phyloP scores from a whole-genome alignment of 2,888 invertebrate species.

The Ormyrus thymus region DNA sequence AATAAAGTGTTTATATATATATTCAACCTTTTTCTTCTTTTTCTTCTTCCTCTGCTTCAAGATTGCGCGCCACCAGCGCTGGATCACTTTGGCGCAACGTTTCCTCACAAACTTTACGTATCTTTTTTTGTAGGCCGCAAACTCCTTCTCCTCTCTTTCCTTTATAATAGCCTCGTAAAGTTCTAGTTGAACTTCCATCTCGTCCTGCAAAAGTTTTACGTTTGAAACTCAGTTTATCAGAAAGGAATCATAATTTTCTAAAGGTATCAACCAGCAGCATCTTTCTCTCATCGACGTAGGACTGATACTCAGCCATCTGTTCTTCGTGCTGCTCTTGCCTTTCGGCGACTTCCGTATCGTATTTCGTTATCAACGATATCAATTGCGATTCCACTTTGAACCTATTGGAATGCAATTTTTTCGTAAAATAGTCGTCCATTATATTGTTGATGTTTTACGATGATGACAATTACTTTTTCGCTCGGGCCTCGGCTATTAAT shows the following conservation, averaged over 20 bases:
- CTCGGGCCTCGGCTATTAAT: slow-evolving; percentile 53
- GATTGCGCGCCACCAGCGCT: slow-evolving; percentile 60
- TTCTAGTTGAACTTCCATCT: slow-evolving; percentile 56
- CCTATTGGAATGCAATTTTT: slow-evolving; percentile 37
- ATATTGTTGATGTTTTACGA: neutral
- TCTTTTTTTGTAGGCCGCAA: slow-evolving; percentile 42
- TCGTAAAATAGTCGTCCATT: neutral
- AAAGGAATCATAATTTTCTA: neutral
- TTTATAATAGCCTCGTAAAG: slow-evolving; percentile 51
- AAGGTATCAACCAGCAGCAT: slow-evolving; percentile 49
- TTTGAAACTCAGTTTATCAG: neutral
- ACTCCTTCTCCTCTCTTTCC: slow-evolving; percentile 51
- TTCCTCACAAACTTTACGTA: slow-evolving; percentile 50
- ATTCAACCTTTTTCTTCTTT: slow-evolving; percentile 37
- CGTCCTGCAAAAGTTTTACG: slow-evolving; percentile 49
- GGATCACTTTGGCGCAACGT: slow-evolving; percentile 59
- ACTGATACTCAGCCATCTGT: slow-evolving; percentile 50
- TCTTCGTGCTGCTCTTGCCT: slow-evolving; percentile 53
- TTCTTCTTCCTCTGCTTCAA: slow-evolving; percentile 25
- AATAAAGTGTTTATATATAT: neutral
- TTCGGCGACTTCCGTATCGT: slow-evolving; percentile 58
- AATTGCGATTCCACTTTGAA: slow-evolving; percentile 61
- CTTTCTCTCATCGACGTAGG: slow-evolving; percentile 46
- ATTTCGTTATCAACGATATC: slow-evolving; percentile 58
- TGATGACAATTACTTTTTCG: slow-evolving; percentile 54